Base-by-base conservation (phyloP, 1,140 invertebrate species). In the Heliconius himera region DNA sequence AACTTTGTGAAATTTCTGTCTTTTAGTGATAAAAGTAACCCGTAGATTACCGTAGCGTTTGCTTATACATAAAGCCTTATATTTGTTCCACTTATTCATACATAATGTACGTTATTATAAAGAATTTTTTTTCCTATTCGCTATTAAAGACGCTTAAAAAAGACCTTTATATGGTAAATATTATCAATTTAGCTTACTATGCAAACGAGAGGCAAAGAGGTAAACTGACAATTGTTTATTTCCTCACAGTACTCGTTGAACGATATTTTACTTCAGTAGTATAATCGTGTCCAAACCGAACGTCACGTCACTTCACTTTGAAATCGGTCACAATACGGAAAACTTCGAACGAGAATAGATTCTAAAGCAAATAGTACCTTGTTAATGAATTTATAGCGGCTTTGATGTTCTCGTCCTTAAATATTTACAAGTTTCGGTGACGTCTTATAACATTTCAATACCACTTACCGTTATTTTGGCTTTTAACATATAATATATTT, bases 261-360 rank as follows among this genome's bases (percentile, higher is more conserved):
- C 71, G 85, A 84, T 86, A 86, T 86, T 88, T 88, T 84, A 76
- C 84, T 81, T 76, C 83, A 77, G 83, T 81, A 85, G 79, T 80
- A 81, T 81, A 78, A 83, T 85, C 81, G 78, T 75, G 80, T 81
- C 81, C 83, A 82, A 90, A 88, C 84, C 83, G 56, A 82, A 80
- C 89, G 86, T 89, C 89, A 80, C 89, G 85, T 88, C 89, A 88
- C 80, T 87, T 81, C 77, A 81, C 78, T 86, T 83, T 78, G 84
- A 78, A 81, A 76, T 80, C 83, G 84, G 87, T 90, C 87, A 90
- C 87, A 91, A 91, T 90, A 89, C 88, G 86, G 86, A 88, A 89
- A 85, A 87, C 82, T 79, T 88, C 82, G 82, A 79, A 84, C 88
- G 41, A 83, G 81, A 90, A 90, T 89, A 90, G 85, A 89, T 84